phyloP scores from a whole-genome alignment of 2,888 invertebrate genomes.

The Microctonus brassicae region DNA sequence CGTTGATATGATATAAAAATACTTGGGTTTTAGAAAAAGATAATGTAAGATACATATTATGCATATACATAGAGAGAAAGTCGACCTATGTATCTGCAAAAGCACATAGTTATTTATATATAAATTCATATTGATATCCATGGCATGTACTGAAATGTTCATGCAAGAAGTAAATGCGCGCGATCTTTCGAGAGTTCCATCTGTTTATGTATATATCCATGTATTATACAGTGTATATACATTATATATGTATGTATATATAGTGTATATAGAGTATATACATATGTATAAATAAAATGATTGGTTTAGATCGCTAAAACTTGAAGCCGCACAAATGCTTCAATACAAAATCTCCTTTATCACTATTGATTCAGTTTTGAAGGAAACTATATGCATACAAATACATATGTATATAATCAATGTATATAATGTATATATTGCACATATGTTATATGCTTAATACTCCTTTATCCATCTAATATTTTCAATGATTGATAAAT shows the following conservation, averaged over 20 bases:
- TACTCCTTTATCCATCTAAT: neutral
- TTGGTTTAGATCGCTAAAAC: too few relatives aligned
- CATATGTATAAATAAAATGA: too few relatives aligned
- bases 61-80: neutral
- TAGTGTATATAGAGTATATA: too few relatives aligned
- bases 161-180: slow-evolving; percentile 17
- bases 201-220: neutral
- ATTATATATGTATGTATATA: neutral
- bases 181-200: neutral
- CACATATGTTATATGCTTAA: neutral
- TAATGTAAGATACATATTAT: too few relatives aligned
- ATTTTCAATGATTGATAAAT: slow-evolving; percentile 58
- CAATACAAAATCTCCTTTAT: neutral
- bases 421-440: neutral
- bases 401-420: too few relatives aligned
- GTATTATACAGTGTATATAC: neutral
- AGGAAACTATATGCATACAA: neutral
- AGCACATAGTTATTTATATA: neutral
- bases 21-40: too few relatives aligned
- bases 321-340: neutral
- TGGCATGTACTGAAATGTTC: slow-evolving; percentile 52
- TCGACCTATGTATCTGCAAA: neutral
- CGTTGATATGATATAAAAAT: neutral
- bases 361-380: neutral
- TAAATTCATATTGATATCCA: slow-evolving; percentile 52